Conservation (phyloP, 2,797 vertebrate species). For the Melanotaenia maccullochi region DNA sequence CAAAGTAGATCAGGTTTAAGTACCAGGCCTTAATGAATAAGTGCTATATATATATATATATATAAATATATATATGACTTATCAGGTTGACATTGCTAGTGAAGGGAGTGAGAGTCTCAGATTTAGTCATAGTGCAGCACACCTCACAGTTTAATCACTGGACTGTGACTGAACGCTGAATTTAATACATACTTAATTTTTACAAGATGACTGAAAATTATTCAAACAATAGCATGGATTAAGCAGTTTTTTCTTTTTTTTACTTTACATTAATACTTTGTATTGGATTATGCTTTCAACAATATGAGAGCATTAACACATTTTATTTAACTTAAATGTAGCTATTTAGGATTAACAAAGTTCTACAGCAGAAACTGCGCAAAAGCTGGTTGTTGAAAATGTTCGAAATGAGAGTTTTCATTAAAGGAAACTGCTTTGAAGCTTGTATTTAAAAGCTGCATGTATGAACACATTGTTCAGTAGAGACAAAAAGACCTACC, state of each 20-base stretch:
- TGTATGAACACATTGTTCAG: background rate
- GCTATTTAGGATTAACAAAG: background rate
- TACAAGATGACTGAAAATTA: too few relatives aligned
- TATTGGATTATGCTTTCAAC: too few relatives aligned
- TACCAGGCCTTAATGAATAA: background rate
- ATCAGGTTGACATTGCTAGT: slow-evolving; percentile 40
- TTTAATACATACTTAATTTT: background rate
- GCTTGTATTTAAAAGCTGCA: background rate
- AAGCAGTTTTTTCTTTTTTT: too few relatives aligned
- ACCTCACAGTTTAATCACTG: background rate
- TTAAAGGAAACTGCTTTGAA: background rate
- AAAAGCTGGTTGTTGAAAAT: background rate
- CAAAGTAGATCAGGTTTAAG: slow-evolving; percentile 46
- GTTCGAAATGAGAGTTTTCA: background rate
- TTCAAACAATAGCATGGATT: too few relatives aligned
- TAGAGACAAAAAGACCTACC: background rate
- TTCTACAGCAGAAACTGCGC: background rate
- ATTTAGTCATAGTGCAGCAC: background rate
- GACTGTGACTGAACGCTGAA: background rate
- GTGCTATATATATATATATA: too few relatives aligned
- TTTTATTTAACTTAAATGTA: background rate
- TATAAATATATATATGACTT: slow-evolving; percentile 15
- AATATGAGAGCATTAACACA: background rate
- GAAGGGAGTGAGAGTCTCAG: slow-evolving; percentile 1
- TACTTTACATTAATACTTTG: too few relatives aligned